These are phyloP conservation scores for Cylas formicarius DNA, from an alignment of 1,140 invertebrate species.

Conservation along the genomic window DNA sequence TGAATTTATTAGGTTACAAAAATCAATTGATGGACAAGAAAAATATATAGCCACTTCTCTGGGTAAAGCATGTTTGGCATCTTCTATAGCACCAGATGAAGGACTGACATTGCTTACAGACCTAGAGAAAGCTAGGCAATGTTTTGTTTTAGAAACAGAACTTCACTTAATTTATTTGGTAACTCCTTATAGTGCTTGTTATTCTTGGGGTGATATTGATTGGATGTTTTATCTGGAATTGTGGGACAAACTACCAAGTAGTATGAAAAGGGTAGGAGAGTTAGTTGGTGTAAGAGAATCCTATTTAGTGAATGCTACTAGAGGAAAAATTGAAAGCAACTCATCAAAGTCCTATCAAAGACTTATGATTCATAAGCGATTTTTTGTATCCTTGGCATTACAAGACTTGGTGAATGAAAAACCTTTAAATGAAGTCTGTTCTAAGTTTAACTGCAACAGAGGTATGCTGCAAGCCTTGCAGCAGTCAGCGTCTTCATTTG, in stretches of 20 bases:
- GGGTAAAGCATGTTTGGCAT: slow-evolving; percentile 85
- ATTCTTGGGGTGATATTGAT: slow-evolving; percentile 72
- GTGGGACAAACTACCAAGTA: slow-evolving; percentile 74
- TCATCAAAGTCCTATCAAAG: slow-evolving; percentile 29
- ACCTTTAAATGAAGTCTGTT: slow-evolving; percentile 67
- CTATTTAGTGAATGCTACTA: slow-evolving; percentile 75
- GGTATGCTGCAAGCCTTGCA: slow-evolving; percentile 89
- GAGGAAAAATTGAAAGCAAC: slow-evolving; percentile 46
- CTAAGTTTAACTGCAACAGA: slow-evolving; percentile 78
- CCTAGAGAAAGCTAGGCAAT: slow-evolving; percentile 80
- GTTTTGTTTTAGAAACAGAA: slow-evolving; percentile 90
- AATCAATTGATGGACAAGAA: slow-evolving; percentile 41
- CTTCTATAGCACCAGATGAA: slow-evolving; percentile 87
- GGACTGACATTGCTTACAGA: slow-evolving; percentile 83
- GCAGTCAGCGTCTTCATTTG: slow-evolving; percentile 92
- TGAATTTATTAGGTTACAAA: slow-evolving; percentile 51
- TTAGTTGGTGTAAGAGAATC: slow-evolving; percentile 86
- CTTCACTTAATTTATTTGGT: slow-evolving; percentile 92
- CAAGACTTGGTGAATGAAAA: slow-evolving; percentile 91
- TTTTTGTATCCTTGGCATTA: slow-evolving; percentile 87
- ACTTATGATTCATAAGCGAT: slow-evolving; percentile 56
- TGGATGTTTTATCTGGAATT: slow-evolving; percentile 82
- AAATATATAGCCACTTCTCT: slow-evolving; percentile 75
- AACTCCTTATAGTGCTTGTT: slow-evolving; percentile 75
- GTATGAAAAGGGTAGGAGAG: slow-evolving; percentile 78